Base-by-base conservation (phyloP, 2,888 invertebrate species). In the Caenorhabditis sp. region DNA sequence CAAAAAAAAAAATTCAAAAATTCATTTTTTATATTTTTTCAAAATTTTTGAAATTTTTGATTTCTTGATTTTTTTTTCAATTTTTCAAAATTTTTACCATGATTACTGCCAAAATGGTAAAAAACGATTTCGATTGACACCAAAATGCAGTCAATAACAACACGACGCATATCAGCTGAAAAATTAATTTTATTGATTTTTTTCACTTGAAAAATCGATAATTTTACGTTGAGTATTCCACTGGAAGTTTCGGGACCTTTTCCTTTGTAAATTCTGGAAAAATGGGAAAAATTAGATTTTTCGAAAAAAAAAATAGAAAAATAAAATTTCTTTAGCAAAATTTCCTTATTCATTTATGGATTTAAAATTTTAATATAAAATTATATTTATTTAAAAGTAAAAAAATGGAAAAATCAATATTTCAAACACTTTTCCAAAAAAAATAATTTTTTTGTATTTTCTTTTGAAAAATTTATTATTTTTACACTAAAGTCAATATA, bases 51-150 rank as follows among this genome's bases (percentile, higher is more conserved):
- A 18, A 47, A 32, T n/a, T 32, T 32, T 32, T 32, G 32, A 32
- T 32, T 32, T 32, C 9, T 32, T 9, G 9, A 32, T 32, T 32
- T 40, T 40, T 9, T 40, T 40, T 15, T 40, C 40, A 40, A 15
- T 40, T 40, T 40, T 50, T 20, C 2, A 18, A 47, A 32, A 32
- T 22, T 9, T 60, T 51, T 26, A 71, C 71, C 26, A 51, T 47
- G 56, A 62, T 47, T 9, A 72, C 47, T 0, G 72, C 9, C n/a
- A 72, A 20, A 6, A 72, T 64, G 18, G 72, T 64, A 26, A 64
- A 72, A 8, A 72, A 44, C 8, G 72, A 64, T 35, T 64, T 72
- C 22, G 72, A 72, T 56, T 64, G 72, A 47, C 72, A 72, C 64
- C 64, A 72, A 1, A 72, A 37, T 2, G 72, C 62, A 13, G 20